Conservation (phyloP, 1,140 invertebrate species). For the Drosophila repletoides region DNA sequence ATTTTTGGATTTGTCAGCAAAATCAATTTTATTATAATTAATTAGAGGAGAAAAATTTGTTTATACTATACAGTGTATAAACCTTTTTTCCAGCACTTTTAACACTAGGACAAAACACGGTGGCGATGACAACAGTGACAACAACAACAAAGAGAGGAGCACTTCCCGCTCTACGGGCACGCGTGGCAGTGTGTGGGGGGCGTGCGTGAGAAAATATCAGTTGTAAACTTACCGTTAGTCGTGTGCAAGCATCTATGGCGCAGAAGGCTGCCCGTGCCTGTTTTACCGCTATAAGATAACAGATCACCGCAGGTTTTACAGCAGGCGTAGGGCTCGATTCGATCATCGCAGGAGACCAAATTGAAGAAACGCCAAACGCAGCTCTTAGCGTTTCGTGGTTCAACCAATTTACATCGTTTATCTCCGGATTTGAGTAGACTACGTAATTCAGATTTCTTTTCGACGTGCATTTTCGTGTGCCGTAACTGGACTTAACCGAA, state of each 20-base stretch:
- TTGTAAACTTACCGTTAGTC: slow-evolving; percentile 70
- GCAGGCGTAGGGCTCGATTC: slow-evolving; percentile 65
- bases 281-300: slow-evolving; percentile 64
- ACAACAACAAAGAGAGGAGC: too few species aligned
- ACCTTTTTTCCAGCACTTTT: slow-evolving; percentile 20
- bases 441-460: slow-evolving; percentile 60
- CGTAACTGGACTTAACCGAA: not conserved
- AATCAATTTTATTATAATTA: too few species aligned
- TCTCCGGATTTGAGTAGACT: slow-evolving; percentile 61
- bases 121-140: slow-evolving; percentile 45
- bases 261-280: slow-evolving; percentile 64
- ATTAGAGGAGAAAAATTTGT: too few species aligned
- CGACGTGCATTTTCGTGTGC: slow-evolving; percentile 58
- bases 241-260: slow-evolving; percentile 66
- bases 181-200: slow-evolving; percentile 66
- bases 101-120: slow-evolving; percentile 41
- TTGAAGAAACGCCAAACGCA: slow-evolving; percentile 72
- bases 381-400: slow-evolving; percentile 64
- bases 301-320: slow-evolving; percentile 70
- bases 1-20: too few species aligned
- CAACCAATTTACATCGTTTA: slow-evolving; percentile 62
- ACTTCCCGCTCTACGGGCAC: slow-evolving; percentile 43
- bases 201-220: slow-evolving; percentile 53
- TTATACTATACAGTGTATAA: not conserved
- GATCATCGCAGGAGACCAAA: slow-evolving; percentile 60